Evolutionary conservation across 2,797 vertebrate species (phyloP).

Genomic region (Syndactyla subalaris): DNA sequence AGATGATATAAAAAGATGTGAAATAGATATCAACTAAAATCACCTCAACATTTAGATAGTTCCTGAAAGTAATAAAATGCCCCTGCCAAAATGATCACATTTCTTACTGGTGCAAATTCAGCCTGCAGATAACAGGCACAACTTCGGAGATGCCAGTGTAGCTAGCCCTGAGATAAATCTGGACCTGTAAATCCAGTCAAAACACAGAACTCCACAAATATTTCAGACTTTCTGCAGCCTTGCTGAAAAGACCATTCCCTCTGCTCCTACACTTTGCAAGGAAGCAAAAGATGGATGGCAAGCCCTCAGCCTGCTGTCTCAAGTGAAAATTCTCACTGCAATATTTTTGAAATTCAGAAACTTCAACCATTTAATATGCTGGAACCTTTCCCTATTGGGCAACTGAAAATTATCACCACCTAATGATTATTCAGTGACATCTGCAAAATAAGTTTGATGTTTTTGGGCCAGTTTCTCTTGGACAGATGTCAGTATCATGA

Average conservation of each 20-base stretch:
- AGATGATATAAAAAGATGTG: not conserved
- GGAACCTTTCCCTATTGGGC: not conserved
- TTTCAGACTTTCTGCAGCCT: not conserved
- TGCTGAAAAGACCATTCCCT: not conserved
- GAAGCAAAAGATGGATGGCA: not conserved
- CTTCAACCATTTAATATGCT: not conserved
- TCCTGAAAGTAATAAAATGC: not conserved
- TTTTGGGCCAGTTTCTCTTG: not conserved
- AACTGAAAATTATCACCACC: constrained; percentile 14
- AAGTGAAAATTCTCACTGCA: not conserved
- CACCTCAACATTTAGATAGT: not conserved
- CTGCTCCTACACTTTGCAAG: not conserved
- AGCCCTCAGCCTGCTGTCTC: not conserved
- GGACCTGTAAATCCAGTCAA: not conserved
- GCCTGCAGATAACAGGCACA: not conserved
- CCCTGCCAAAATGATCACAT: not conserved
- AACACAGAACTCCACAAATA: not conserved
- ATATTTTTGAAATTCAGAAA: not conserved
- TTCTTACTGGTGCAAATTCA: not conserved
- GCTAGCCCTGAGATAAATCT: not conserved
- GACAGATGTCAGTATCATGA: constrained; percentile 36
- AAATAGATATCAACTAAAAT: not conserved
- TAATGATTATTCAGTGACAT: constrained; percentile 54
- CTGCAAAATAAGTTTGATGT: constrained; percentile 37
- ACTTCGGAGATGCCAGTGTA: not conserved